Base-by-base conservation (phyloP, 2,888 invertebrate species). In the Shargacucullia verbasci region DNA sequence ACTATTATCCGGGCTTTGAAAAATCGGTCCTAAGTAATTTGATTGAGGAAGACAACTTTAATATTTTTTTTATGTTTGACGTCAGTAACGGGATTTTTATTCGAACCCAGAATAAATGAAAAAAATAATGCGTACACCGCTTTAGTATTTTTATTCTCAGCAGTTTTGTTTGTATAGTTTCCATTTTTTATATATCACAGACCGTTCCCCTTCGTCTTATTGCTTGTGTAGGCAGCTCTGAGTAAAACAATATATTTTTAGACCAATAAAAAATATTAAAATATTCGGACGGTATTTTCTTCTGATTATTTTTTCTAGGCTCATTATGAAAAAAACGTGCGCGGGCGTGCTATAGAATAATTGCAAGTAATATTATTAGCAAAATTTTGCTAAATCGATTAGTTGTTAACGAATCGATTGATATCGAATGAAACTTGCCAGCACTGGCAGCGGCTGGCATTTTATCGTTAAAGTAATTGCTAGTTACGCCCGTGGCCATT, bases 141-240 rank as follows among this genome's bases (percentile, higher is more conserved):
- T 37, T 40, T 14, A 53, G 43, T 65, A 58, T 55, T 37, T 37
- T 52, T 34, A 33, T 37, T 49, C 29, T 52, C 14, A 40, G 43
- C 31, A 29, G 33, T 47, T 59, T 49, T 33, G 4, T 46, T 46
- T 61, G 14, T 61, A 41, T 53, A 56, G 13, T 27, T 60, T 41
- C 3, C 9, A 15, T 53, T 38, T 50, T 41, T 46, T 34, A 31
- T 0, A 15, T 29, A n/a, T 48, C 13, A 11, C 9, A 13, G 29
- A 20, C 15, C 27, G 20, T 33, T 50, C 41, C 46, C 46, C 41
- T 27, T 43, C 39, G 45, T 56, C 47, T 45, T 35, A 46, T 40
- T 48, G 53, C 38, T 67, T 40, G 34, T 49, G 45, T 38, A 49
- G 68, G 63, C 53, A 69, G 62, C 62, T 62, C 14, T 35, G 37